Base-by-base conservation (phyloP, 2,113 vertebrate species). In the Tretioscincus oriximinensis region DNA sequence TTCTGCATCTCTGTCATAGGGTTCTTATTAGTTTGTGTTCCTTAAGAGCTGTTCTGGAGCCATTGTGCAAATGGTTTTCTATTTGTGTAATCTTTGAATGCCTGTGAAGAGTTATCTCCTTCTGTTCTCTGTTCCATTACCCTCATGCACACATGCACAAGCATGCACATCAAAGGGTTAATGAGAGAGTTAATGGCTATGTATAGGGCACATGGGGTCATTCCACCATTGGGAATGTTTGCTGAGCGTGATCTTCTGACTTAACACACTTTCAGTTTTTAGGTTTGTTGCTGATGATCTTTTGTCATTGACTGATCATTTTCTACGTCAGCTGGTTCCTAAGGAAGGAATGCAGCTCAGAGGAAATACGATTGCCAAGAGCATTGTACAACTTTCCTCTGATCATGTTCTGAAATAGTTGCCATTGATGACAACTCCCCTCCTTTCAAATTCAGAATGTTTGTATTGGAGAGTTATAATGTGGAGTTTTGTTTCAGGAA, bases 341-440 rank as follows among this genome's bases (percentile, higher is more conserved):
- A 47, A 51, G 81, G 67, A 74, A 70, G 61, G 29, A 14, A 83
- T 20, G 45, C 76, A 54, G 69, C 60, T 75, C 0, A 76, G 80
- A 67, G 66, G 81, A 83, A 78, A 77, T 45, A 80, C 67, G n/a
- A 85, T 28, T 77, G 11, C n/a, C 28, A 3, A 47, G 77, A 29
- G 51, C 58, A 51, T 12, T n/a, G 8, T 54, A 3, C 67, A 16
- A 18, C 24, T 11, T 83, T 82, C 80, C 41, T 76, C 14, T 3
- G 10, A 9, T 1, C 1, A 14, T 64, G 24, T 72, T 47, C 12
- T 67, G 22, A 35, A 14, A 77, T 78, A 9, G 2, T n/a, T 1
- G 4, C 18, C 49, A 45, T 63, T 60, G 4, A 65, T 47, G 72
- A 5, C 49, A 4, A 24, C 9, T 14, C n/a, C 1, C 9, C 47